Base-by-base conservation (phyloP, 2,888 invertebrate genomes). In the Globia sparganii region DNA sequence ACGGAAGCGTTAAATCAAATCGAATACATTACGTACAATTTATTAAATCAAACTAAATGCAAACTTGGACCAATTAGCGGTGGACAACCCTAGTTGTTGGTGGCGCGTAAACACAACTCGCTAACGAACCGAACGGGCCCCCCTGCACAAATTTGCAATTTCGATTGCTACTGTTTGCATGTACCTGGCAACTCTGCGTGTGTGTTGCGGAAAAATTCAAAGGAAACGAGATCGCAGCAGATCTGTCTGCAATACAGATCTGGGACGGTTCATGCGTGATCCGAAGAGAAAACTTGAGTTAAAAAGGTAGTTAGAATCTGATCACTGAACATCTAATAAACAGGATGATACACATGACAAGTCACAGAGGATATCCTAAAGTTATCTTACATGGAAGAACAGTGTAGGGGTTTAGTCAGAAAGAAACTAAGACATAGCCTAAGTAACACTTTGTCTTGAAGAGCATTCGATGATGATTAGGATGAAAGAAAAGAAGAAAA, bases 121-220 rank as follows among this genome's bases (percentile, higher is more conserved):
- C 95, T 96, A 96, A 96, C 96, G 96, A 96, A 96, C 95, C 96
- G 93, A 91, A 91, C 94, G 93, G 95, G 84, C 82, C 94, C 94
- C 95, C 95, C 95, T 96, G 96, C 96, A 95, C 96, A 95, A 95
- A 96, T 96, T 96, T 96, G 96, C 96, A 96, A 96, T 96, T 96
- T 96, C 96, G 95, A 96, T 96, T 96, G 95, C 92, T 89, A 88
- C 91, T 93, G 94, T 93, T 94, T 93, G 93, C 93, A 91, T 92
- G 92, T 94, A 93, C 92, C 91, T 94, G 80, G 91, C 91, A 91
- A 91, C 72, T 62, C 73, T 75, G 71, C 84, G 72, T 81, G 72
- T 87, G 69, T 84, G 72, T 58, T 76, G 53, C 68, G 74, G 64
- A 86, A 86, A 86, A 86, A 78, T 71, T 73, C 25, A 37, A 75